A percentile compares a stretch with the other conserved stretches of the same genome.
Evolutionary conservation across 2,888 invertebrate species (phyloP).

Genomic region (Sinopyrophorus schimmeli): DNA sequence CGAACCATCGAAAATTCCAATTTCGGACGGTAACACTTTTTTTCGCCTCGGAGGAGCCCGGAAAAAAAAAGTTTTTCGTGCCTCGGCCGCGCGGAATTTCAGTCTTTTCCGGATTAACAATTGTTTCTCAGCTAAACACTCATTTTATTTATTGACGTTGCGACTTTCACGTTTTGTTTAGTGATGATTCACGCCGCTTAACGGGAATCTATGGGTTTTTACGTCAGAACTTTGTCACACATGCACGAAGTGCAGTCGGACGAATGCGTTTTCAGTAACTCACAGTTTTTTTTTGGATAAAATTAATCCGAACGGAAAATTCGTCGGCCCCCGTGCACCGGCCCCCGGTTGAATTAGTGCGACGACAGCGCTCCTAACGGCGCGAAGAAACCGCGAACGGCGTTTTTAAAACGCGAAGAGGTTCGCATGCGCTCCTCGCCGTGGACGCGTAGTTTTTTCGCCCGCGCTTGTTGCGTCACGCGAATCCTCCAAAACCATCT

Average conservation of each 20-base stretch:
- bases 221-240: constrained; percentile 32
- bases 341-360: no score
- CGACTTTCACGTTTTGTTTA: constrained; percentile 43
- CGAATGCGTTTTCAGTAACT: no score
- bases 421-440: constrained; percentile 18
- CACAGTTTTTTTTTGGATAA: no score
- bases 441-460: constrained; percentile 3
- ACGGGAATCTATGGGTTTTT: constrained; percentile 36
- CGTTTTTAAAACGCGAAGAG: constrained; percentile 9
- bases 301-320: no score
- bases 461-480: constrained; percentile 19
- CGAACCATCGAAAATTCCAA: constrained; percentile 6
- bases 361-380: no score
- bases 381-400: constrained; percentile 1
- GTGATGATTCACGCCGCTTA: constrained; percentile 43
- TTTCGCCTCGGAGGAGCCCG: background rate
- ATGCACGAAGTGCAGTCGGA: no score
- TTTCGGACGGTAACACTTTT: background rate
- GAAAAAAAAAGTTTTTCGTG: background rate
- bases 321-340: no score
- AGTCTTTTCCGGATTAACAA: constrained; percentile 26
- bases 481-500: constrained; percentile 24
- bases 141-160: constrained; percentile 29
- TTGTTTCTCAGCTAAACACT: constrained; percentile 13
- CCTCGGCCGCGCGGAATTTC: constrained; percentile 12